phyloP scores from a whole-genome alignment of 2,113 vertebrate genomes.

The Pseudolaguvia tuberculata region DNA sequence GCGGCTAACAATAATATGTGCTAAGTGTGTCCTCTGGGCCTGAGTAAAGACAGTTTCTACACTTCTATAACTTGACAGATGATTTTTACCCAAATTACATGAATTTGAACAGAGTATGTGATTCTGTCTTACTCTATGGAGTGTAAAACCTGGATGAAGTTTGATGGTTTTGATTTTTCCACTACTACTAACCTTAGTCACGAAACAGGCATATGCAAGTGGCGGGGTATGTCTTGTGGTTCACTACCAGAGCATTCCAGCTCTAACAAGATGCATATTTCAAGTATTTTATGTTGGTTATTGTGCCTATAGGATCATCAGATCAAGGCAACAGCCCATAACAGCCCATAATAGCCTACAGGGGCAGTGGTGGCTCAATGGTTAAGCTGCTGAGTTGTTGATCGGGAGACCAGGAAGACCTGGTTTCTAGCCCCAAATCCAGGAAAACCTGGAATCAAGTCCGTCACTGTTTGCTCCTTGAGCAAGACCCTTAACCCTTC shows the following conservation, averaged over 20 bases:
- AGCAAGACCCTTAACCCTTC: no score
- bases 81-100: no score
- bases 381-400: no score
- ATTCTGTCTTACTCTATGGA: not conserved
- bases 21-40: constrained; percentile 39
- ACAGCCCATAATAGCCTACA: constrained; percentile 51
- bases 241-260: constrained; percentile 43
- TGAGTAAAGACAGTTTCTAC: no score
- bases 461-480: no score
- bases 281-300: constrained; percentile 48
- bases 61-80: no score
- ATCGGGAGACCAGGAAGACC: no score
- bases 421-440: no score
- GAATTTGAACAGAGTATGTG: no score
- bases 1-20: constrained; percentile 48
- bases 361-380: no score
- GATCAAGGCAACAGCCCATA: constrained; percentile 51
- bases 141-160: not conserved
- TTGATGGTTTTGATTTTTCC: constrained; percentile 51
- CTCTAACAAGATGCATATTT: constrained; percentile 51
- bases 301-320: constrained; percentile 41
- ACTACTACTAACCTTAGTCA: constrained; percentile 57
- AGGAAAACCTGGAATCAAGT: no score
- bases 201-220: constrained; percentile 38
- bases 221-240: constrained; percentile 44